A percentile compares a stretch with the other conserved stretches of the same genome.
Evolutionary conservation across 2,888 invertebrate species (phyloP).

Genomic region (Agriotes lineatus): DNA sequence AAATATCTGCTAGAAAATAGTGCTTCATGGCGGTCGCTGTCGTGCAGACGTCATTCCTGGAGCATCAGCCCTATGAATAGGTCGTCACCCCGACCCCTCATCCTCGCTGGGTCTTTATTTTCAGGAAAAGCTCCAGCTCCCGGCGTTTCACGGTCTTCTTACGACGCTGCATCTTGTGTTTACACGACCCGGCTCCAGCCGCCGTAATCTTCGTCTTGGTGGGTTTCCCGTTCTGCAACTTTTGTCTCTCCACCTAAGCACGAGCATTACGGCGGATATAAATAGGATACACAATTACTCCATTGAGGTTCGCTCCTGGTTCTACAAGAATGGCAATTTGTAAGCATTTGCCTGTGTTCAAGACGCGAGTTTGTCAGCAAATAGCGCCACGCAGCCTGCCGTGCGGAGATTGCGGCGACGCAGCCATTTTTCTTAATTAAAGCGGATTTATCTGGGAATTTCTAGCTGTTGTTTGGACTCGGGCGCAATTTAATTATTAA

Average conservation of each 20-base stretch:
- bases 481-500: slow-evolving; percentile 22
- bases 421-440: slow-evolving; percentile 16
- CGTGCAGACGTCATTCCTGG: slow-evolving; percentile 24
- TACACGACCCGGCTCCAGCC: slow-evolving; percentile 18
- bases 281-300: slow-evolving; percentile 47
- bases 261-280: slow-evolving; percentile 42
- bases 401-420: slow-evolving; percentile 11
- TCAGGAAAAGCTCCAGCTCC: slow-evolving; percentile 21
- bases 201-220: slow-evolving; percentile 27
- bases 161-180: slow-evolving; percentile 31
- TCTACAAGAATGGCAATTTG: slow-evolving; percentile 28
- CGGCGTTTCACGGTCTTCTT: slow-evolving; percentile 27
- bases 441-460: slow-evolving; percentile 16
- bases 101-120: slow-evolving; percentile 18
- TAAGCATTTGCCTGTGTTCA: slow-evolving; percentile 20
- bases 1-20: slow-evolving; percentile 33
- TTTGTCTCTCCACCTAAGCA: slow-evolving; percentile 29
- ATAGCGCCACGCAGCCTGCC: slow-evolving; percentile 15
- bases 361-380: slow-evolving; percentile 11
- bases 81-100: slow-evolving; percentile 29
- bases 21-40: slow-evolving; percentile 38
- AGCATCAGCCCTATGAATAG: slow-evolving; percentile 29
- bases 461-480: background rate
- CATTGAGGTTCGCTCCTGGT: slow-evolving; percentile 20
- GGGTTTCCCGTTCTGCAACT: slow-evolving; percentile 31